Evolutionary conservation across 2,888 invertebrate species (phyloP).

Genomic region (Drosophila pseudotalamancana): DNA sequence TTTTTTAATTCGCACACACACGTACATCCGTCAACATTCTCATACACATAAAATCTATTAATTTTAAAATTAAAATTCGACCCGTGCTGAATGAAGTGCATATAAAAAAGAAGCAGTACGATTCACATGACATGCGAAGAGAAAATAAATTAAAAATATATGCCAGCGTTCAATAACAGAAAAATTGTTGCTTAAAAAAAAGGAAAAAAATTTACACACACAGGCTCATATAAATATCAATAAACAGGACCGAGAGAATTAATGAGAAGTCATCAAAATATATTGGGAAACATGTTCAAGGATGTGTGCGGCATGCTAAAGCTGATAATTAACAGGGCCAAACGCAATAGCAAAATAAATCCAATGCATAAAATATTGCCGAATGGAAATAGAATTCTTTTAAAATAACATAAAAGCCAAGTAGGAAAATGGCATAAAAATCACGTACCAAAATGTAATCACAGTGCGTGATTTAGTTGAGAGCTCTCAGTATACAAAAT

Average conservation of each 20-base stretch:
- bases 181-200: neutral
- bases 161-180: neutral
- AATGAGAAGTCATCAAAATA: constrained; percentile 59
- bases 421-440: constrained; percentile 36
- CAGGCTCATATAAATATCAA: neutral
- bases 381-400: constrained; percentile 17
- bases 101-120: neutral
- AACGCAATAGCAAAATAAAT: constrained; percentile 7
- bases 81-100: neutral
- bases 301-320: constrained; percentile 55
- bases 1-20: neutral
- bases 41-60: constrained; percentile 8
- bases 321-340: constrained; percentile 49
- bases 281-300: constrained; percentile 26
- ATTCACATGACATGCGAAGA: neutral
- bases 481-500: constrained; percentile 4
- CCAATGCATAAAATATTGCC: neutral
- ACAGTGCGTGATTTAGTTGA: constrained; percentile 30
- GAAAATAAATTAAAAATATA: constrained; percentile 2
- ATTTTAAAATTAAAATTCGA: constrained; percentile 27
- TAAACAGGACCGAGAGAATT: constrained; percentile 12
- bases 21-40: neutral
- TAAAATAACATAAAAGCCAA: constrained; percentile 9
- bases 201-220: neutral
- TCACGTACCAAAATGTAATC: constrained; percentile 60